Percentiles rank a stretch among this genome's conserved stretches.
Evolutionary conservation across 1,140 invertebrate species (phyloP).

Genomic region (Formica exsecta): DNA sequence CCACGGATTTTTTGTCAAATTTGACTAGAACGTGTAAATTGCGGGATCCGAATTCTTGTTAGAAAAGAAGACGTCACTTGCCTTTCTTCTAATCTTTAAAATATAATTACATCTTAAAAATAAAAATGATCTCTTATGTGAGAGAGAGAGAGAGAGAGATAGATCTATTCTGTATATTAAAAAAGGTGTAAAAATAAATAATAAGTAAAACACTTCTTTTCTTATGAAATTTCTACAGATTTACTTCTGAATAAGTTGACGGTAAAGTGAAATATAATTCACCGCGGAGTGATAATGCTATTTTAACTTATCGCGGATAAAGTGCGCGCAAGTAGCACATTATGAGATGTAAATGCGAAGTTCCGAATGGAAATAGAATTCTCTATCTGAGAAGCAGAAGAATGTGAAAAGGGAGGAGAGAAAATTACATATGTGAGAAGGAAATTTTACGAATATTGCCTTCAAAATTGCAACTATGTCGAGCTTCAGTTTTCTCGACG

Average conservation of each 20-base stretch:
- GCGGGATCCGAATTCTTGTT: neutral
- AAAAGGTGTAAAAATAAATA: neutral
- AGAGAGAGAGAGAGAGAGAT: too few relatives aligned
- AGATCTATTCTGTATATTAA: neutral
- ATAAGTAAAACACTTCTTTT: neutral
- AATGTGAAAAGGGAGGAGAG: neutral
- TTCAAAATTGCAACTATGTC: conserved; percentile 27
- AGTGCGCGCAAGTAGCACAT: neutral
- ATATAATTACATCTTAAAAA: neutral
- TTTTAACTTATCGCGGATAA: neutral
- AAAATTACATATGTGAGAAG: neutral
- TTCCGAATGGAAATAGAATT: neutral
- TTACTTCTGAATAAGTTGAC: neutral
- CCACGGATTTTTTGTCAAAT: neutral
- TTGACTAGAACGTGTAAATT: neutral
- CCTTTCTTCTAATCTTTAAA: neutral
- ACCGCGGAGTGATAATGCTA: neutral
- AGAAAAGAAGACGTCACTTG: neutral
- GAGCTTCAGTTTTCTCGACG: neutral
- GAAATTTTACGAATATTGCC: conserved; percentile 22
- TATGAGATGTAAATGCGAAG: neutral
- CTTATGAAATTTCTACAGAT: neutral
- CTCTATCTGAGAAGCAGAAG: neutral
- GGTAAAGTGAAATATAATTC: too few relatives aligned
- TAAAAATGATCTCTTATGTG: neutral